phyloP scores from a whole-genome alignment of 2,113 vertebrate species.

The Callospermophilus lateralis region DNA sequence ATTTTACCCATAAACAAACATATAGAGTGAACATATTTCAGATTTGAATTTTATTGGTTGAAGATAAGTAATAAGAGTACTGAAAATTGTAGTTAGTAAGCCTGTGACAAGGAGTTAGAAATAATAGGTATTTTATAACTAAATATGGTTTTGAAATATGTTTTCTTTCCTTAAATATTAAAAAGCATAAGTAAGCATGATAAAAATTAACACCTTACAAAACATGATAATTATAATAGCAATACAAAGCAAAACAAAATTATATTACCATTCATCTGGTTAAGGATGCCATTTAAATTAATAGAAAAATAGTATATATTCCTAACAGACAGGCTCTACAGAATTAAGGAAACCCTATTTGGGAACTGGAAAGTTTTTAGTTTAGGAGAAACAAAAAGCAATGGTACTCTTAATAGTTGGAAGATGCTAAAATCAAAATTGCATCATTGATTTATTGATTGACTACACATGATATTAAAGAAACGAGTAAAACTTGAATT shows the following conservation, averaged over 20 bases:
- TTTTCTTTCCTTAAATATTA: conserved; percentile 1
- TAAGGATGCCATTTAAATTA: conserved; percentile 26
- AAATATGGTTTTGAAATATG: conserved; percentile 4
- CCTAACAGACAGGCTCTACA: background rate
- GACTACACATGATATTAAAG: background rate
- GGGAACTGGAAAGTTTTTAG: background rate
- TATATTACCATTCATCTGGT: background rate
- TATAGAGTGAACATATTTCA: background rate
- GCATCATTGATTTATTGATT: background rate
- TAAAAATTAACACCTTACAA: background rate
- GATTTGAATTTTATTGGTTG: background rate
- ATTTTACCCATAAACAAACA: background rate
- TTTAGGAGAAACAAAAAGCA: conserved; percentile 22
- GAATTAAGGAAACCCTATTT: conserved; percentile 27
- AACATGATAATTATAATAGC: background rate
- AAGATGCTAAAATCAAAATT: background rate
- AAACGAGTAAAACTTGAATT: background rate
- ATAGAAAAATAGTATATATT: background rate
- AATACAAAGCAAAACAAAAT: background rate
- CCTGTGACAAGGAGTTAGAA: background rate
- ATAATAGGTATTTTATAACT: background rate
- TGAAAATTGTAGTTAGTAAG: background rate
- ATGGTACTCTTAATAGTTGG: background rate
- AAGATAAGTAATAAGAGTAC: background rate
- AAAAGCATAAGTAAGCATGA: background rate